Evolutionary conservation across 2,888 invertebrate genomes (phyloP).

Genomic region (Malachius bipustulatus): DNA sequence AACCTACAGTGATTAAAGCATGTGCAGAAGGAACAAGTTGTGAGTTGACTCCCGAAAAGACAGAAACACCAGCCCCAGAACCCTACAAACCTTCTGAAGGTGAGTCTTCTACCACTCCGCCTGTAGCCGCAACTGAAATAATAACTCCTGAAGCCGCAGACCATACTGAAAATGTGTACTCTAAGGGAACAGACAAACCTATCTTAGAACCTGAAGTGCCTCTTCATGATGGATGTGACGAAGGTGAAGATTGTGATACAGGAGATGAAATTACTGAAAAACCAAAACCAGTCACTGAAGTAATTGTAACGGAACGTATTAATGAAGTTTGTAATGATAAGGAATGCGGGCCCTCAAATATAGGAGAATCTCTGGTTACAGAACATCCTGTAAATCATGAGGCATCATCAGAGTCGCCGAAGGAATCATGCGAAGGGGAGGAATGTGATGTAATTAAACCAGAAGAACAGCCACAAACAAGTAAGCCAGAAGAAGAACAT

Average conservation of each 20-base stretch:
- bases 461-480: neutral
- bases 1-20: neutral
- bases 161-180: neutral
- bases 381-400: too few relatives aligned
- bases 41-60: neutral
- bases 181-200: neutral
- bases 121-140: conserved; percentile 6
- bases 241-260: neutral
- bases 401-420: too few relatives aligned
- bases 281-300: neutral
- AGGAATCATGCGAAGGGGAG: neutral
- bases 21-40: neutral
- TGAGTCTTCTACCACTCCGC: neutral
- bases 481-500: too few relatives aligned
- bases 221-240: too few relatives aligned
- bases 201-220: too few relatives aligned
- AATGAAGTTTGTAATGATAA: neutral
- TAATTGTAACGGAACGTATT: neutral
- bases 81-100: neutral
- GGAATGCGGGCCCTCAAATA: neutral
- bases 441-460: neutral
- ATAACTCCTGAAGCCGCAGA: conserved; percentile 13
- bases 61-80: neutral
- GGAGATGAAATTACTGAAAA: too few relatives aligned
- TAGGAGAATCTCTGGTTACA: too few relatives aligned